Percentiles rank a stretch among this genome's conserved stretches.
These are phyloP conservation scores for Thrips palmi DNA, from an alignment of 1,140 invertebrate genomes.

Conservation along the genomic window DNA sequence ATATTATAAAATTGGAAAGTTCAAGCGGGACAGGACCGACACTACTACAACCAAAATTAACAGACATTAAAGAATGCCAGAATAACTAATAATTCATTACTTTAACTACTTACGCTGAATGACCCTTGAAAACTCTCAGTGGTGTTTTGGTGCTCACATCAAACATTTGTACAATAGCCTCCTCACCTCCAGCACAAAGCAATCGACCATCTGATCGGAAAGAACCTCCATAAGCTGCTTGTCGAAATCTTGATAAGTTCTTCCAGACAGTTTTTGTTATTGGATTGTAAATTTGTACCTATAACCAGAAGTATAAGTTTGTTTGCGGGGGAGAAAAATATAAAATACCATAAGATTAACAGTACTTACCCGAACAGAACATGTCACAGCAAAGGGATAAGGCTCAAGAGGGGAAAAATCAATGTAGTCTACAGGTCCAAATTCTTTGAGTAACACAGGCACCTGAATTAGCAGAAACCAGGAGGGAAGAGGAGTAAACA, in stretches of 20 bases:
- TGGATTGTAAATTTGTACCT: constrained; percentile 76
- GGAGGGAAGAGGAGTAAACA: background rate
- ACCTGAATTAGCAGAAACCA: constrained; percentile 35
- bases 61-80: background rate
- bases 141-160: constrained; percentile 63
- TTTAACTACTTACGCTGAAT: constrained; percentile 32
- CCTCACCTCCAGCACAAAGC: constrained; percentile 72
- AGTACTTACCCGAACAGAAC: constrained; percentile 55
- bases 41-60: background rate
- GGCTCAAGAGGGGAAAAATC: constrained; percentile 76
- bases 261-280: constrained; percentile 67
- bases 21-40: background rate
- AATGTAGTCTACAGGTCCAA: constrained; percentile 75
- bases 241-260: constrained; percentile 70
- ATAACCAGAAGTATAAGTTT: constrained; percentile 11
- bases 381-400: constrained; percentile 77
- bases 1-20: background rate
- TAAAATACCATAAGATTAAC: constrained; percentile 12
- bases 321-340: constrained; percentile 1
- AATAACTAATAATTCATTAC: background rate
- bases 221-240: constrained; percentile 67
- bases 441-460: constrained; percentile 79
- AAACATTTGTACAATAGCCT: constrained; percentile 72
- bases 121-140: constrained; percentile 50
- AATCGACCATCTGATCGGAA: constrained; percentile 75